Base-by-base conservation (phyloP, 37 sponge, comb jelly and placozoan genomes). In the Bolinopsis microptera region DNA sequence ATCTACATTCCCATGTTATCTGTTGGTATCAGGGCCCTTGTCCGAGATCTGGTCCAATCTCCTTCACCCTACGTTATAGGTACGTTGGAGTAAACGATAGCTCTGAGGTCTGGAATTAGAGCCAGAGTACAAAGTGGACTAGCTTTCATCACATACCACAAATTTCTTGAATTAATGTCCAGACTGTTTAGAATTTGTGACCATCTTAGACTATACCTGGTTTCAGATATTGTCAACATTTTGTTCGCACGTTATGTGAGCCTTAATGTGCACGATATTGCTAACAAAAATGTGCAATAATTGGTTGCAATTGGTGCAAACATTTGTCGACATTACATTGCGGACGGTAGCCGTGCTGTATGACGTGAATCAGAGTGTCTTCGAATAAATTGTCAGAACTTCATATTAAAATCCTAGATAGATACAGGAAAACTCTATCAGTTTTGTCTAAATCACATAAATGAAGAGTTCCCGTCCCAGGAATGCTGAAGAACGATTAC, bases 1-100 rank as follows among this genome's bases (percentile, higher is more conserved):
- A 32, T 77, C 80, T 77, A 77, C 80, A 77, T 77, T 36, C 80
- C 80, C 35, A 77, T 77, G 80, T 32, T 77, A 9, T 77, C 80
- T 2, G 80, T 77, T 0, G 80, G 80, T 1, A 32, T 77, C 33
- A 77, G 80, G 36, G 37, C 36, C 18, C 35, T 33, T 32, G 80
- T 77, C 80, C 28, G 80, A 36, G 80, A 77, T 28, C 80, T 77
- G 35, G 80, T 77, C 1, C 80, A 32, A 18, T 77, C 80, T 16
- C 80, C 80, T 1, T 28, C 80, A 31, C 80, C 80, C 9, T 77
- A 77, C 80, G 80, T 77, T 35, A 77, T 77, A 35, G 80, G 80
- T 77, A 35, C 1, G 80, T 77, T 18, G 18, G 61, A 13, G n/a
- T n/a, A n/a, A n/a, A n/a, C n/a, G n/a, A n/a, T n/a, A n/a, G n/a